These are phyloP conservation scores for Omphaloscelis lunosa DNA, from an alignment of 2,888 invertebrate genomes.

Conservation along the genomic window DNA sequence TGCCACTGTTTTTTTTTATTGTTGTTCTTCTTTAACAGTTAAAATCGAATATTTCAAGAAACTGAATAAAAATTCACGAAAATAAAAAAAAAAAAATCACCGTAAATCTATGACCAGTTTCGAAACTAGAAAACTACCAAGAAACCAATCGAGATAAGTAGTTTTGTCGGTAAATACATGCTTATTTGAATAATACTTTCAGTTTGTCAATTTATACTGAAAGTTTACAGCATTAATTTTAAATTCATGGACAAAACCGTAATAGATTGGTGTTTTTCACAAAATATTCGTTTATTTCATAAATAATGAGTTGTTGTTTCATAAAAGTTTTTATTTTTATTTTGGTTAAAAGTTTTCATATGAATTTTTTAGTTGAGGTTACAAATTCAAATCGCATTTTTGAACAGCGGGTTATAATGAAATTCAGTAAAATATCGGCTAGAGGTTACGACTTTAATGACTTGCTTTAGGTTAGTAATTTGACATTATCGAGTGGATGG, in stretches of 20 bases:
- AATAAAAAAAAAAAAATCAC: constrained; percentile 9
- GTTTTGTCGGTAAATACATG: constrained; percentile 40
- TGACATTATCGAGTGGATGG: no score
- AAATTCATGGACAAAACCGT: constrained; percentile 57
- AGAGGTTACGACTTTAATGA: no score
- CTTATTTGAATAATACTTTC: constrained; percentile 45
- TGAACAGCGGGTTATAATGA: no score
- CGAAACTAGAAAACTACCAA: constrained; percentile 11
- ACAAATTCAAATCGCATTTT: no score
- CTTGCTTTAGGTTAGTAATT: no score
- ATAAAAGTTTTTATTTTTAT: constrained; percentile 2
- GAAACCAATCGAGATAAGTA: constrained; percentile 33
- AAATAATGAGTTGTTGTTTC: constrained; percentile 14
- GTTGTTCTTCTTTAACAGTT: not conserved
- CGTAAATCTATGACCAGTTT: constrained; percentile 26
- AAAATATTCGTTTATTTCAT: constrained; percentile 30
- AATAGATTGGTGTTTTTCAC: constrained; percentile 45
- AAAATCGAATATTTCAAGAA: not conserved
- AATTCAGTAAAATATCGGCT: no score
- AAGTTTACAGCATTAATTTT: constrained; percentile 53
- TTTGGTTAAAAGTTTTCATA: not conserved
- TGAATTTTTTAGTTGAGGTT: no score
- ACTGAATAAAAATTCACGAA: not conserved
- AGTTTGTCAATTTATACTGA: constrained; percentile 51
- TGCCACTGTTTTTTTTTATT: not conserved